Evolutionary conservation across 2,888 invertebrate species (phyloP).

Genomic region (Quadroppia sp.): DNA sequence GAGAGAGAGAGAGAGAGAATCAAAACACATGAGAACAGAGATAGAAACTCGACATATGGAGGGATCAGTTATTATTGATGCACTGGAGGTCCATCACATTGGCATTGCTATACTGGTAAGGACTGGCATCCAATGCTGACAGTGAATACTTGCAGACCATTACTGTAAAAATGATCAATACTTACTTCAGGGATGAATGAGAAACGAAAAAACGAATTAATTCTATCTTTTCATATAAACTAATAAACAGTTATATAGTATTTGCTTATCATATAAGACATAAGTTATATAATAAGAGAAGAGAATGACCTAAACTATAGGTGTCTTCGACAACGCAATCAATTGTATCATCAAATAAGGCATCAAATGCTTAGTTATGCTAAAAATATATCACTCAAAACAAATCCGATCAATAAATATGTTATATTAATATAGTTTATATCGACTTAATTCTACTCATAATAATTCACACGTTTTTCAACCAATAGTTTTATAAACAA

Average conservation of each 20-base stretch:
- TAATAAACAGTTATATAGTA: slow-evolving; percentile 3
- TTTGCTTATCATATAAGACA: slow-evolving; percentile 8
- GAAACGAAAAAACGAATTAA: slow-evolving; percentile 30
- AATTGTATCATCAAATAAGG: slow-evolving; percentile 15
- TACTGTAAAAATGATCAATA: slow-evolving; percentile 34
- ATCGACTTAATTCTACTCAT: background rate
- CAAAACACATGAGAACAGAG: slow-evolving; percentile 23
- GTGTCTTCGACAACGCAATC: slow-evolving; percentile 6
- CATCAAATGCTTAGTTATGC: slow-evolving; percentile 24
- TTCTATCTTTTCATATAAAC: slow-evolving; percentile 31
- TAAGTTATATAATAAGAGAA: background rate
- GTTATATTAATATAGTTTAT: background rate
- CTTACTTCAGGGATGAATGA: slow-evolving; percentile 9
- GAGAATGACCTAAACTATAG: background rate
- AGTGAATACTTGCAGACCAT: slow-evolving; percentile 6
- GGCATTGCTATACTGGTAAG: background rate
- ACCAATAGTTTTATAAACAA: too few relatives aligned
- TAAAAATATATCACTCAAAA: slow-evolving; percentile 31
- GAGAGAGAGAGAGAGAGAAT: slow-evolving; percentile 25
- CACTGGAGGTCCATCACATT: slow-evolving; percentile 26
- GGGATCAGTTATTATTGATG: slow-evolving; percentile 37
- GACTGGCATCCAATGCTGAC: background rate
- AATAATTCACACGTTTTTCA: too few relatives aligned
- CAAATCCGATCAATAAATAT: slow-evolving; percentile 27
- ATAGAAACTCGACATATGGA: slow-evolving; percentile 37